A percentile compares a stretch with the other conserved stretches of the same genome.
phyloP scores from a whole-genome alignment of 2,888 invertebrate genomes.

The Eilema sororculum region DNA sequence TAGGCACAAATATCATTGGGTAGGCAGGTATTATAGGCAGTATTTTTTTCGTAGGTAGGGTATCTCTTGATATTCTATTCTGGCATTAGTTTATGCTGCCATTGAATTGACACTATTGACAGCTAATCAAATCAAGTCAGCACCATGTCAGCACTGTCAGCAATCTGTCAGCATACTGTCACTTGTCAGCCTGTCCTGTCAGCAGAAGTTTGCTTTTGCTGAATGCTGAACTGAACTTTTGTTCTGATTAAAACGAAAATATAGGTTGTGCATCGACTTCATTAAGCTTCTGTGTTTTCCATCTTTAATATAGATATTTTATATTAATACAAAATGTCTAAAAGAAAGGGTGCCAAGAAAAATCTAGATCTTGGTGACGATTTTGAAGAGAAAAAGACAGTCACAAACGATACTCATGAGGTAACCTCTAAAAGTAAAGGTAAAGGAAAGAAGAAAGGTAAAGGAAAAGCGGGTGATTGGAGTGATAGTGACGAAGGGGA shows the following conservation, averaged over 20 bases:
- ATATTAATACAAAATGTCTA: constrained; percentile 82
- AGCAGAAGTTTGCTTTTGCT: too few relatives aligned
- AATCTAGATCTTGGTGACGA: constrained; percentile 86
- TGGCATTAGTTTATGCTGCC: too few relatives aligned
- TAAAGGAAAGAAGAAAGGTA: constrained; percentile 82
- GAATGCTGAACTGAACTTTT: too few relatives aligned
- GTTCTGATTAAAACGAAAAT: background rate
- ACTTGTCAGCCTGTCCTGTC: too few relatives aligned
- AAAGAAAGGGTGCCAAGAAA: constrained; percentile 87
- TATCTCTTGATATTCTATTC: too few relatives aligned
- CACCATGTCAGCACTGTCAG: too few relatives aligned
- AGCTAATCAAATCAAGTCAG: too few relatives aligned
- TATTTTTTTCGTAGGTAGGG: too few relatives aligned
- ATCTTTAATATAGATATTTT: background rate
- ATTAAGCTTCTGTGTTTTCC: background rate
- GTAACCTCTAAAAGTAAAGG: constrained; percentile 86
- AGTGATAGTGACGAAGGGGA: constrained; percentile 77
- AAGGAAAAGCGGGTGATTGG: constrained; percentile 78
- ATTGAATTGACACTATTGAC: too few relatives aligned
- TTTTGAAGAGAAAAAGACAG: constrained; percentile 74
- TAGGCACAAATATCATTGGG: too few relatives aligned
- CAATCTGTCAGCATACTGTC: too few relatives aligned
- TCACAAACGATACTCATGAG: constrained; percentile 67
- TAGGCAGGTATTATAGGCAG: too few relatives aligned
- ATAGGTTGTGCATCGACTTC: background rate